Base-by-base conservation (phyloP, 2,113 vertebrate genomes). In the Smithornis capensis region DNA sequence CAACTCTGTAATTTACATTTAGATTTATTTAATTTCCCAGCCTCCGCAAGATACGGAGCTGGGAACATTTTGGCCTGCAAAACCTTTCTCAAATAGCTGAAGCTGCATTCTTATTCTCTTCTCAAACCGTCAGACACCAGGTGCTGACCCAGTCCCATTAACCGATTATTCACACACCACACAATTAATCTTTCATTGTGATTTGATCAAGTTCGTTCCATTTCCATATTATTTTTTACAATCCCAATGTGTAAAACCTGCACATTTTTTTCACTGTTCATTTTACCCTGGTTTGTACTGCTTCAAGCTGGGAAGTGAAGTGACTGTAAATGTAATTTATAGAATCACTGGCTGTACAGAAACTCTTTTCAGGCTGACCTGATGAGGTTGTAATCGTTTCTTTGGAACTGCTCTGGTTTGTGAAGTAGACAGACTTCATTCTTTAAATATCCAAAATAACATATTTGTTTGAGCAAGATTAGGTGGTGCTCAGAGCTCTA, bases 1-100 rank as follows among this genome's bases (percentile, higher is more conserved):
- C 91, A 95, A 95, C 73, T 88, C 89, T 91, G 91, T 89, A 97
- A 97, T 98, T 98, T 97, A 94, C 97, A 97, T 97, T 98, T 94
- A 96, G 73, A 97, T 95, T 97, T 95, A 95, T 97, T 97, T 98
- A 96, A 97, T 97, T 98, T 98, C 96, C 97, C 81, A 97, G 93
- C 92, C 90, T 95, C 70, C 79, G 90, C 94, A 97, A 97, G 94
- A 96, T 97, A 96, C 91, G 14, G 29, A 97, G 70, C 87, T 83
- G 94, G 96, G 96, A 97, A 97, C 90, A 88, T 95, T 95, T 95
- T 97, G 97, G 96, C 96, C 97, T 96, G 37, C 44, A 84, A 97
- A 97, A 95, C 92, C 33, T 91, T 97, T 97, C 97, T 97, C 92
- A 97, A 95, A 98, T 65, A 97, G 95, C 96, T 90, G 93, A 95